Base-by-base conservation (phyloP, 2,797 vertebrate species). In the Acrocephalus scirpaceus region DNA sequence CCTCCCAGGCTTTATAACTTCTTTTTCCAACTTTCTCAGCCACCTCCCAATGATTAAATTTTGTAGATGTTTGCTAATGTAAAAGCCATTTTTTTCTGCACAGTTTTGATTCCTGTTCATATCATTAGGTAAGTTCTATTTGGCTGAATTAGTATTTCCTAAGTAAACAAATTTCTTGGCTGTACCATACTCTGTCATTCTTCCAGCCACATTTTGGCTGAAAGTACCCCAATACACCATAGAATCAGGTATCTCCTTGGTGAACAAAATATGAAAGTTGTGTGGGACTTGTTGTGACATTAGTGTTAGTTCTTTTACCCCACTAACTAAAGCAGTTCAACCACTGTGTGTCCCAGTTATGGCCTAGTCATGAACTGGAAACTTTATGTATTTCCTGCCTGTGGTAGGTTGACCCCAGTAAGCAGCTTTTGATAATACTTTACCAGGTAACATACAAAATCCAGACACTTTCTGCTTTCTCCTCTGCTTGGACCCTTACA, bases 291-390 rank as follows among this genome's bases (percentile, higher is more conserved):
- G 51, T 27, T 13, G 53, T 50, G 44, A 76, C 30, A 27, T 44
- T 60, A 45, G 16, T 29, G 30, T 34, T 47, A 44, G 10, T 22
- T 61, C 20, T 64, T 75, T 47, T 27, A 32, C 20, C 42, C n/a
- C 4, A 4, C 47, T 61, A 66, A 30, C 56, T 64, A 73, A 78
- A 92, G n/a, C 40, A 74, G 34, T 82, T 88, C 30, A 71, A 73
- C 54, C 57, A 26, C 4, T 36, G 25, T 0, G 2, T 6, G 14
- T 48, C n/a, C 34, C 64, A 58, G 7, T 26, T 38, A 40, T 0
- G 4, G 36, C 34, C 54, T 17, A 27, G 12, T 18, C 50, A 79
- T 1, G 2, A 78, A 73, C 15, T 56, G 45, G 40, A n/a, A 85
- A 45, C 16, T 67, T 82, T 6, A n/a, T 16, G 26, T 13, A 53